These are phyloP conservation scores for Aspidiotus rigidus DNA, from an alignment of 2,888 invertebrate genomes.

Conservation along the genomic window DNA sequence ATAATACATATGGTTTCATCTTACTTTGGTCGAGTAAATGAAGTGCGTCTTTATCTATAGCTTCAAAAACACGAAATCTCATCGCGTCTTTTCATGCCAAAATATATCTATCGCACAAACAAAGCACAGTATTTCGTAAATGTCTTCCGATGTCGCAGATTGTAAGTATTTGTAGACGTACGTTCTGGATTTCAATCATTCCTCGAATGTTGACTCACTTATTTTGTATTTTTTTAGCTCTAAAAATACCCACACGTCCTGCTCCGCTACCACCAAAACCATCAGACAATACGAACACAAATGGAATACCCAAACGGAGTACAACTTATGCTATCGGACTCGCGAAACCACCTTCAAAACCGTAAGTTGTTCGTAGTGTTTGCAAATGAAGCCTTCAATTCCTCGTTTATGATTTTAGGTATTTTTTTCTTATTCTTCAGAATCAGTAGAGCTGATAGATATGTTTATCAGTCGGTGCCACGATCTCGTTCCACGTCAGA, in stretches of 20 bases:
- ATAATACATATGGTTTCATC: no score
- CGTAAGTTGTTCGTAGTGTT: neutral
- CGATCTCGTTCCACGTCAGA: slow-evolving; percentile 41
- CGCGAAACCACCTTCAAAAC: neutral
- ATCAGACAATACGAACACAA: slow-evolving; percentile 25
- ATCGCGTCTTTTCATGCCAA: no score
- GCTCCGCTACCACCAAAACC: slow-evolving; percentile 36
- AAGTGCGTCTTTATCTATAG: no score
- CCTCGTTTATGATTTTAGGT: neutral
- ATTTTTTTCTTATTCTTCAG: neutral
- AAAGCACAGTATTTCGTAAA: slow-evolving; percentile 1
- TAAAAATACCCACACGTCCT: slow-evolving; percentile 36
- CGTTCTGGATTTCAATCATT: neutral
- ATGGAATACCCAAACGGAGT: slow-evolving; percentile 14
- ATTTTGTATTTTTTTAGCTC: slow-evolving; percentile 12
- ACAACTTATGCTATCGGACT: slow-evolving; percentile 8
- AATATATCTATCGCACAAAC: no score
- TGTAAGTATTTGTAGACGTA: neutral
- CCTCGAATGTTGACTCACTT: neutral
- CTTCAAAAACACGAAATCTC: no score
- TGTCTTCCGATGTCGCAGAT: slow-evolving; percentile 27
- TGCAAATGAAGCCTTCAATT: neutral
- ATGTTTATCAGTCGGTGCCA: slow-evolving; percentile 19
- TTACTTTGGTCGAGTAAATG: no score
- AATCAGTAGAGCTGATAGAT: slow-evolving; percentile 17